Percentiles rank a stretch among this genome's conserved stretches.
Evolutionary conservation across 2,888 invertebrate species (phyloP).

Genomic region (Xestia xanthographa): DNA sequence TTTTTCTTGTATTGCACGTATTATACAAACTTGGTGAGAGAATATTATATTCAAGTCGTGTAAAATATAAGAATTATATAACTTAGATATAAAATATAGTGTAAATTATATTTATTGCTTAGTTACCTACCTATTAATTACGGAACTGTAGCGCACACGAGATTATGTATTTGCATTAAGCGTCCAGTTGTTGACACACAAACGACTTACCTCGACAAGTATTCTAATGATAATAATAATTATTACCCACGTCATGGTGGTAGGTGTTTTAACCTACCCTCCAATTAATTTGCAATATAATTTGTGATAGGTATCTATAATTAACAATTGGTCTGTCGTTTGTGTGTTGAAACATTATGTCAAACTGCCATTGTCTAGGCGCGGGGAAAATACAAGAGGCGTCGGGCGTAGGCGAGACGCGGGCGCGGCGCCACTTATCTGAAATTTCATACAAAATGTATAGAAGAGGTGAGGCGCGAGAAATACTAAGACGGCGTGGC

Average conservation of each 20-base stretch:
- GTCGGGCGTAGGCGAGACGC: too few relatives aligned
- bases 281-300: background rate
- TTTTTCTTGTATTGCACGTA: background rate
- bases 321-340: slow-evolving; percentile 16
- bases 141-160: slow-evolving; percentile 43
- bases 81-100: background rate
- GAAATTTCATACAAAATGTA: too few relatives aligned
- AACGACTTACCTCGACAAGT: slow-evolving; percentile 14
- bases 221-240: background rate
- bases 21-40: slow-evolving; percentile 1
- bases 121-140: slow-evolving; percentile 1
- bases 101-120: background rate
- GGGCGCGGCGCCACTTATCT: too few relatives aligned
- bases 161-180: slow-evolving; percentile 27
- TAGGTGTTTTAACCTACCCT: background rate
- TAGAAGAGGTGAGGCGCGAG: too few relatives aligned
- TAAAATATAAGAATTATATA: background rate
- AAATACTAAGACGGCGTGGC: too few relatives aligned
- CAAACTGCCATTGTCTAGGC: slow-evolving; percentile 27
- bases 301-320: background rate
- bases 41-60: slow-evolving; percentile 18
- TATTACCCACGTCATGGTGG: background rate
- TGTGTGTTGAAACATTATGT: slow-evolving; percentile 37
- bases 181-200: slow-evolving; percentile 29
- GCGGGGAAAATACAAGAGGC: too few relatives aligned